phyloP scores from a whole-genome alignment of 2,888 invertebrate genomes.

The Ochropleura leucogaster region DNA sequence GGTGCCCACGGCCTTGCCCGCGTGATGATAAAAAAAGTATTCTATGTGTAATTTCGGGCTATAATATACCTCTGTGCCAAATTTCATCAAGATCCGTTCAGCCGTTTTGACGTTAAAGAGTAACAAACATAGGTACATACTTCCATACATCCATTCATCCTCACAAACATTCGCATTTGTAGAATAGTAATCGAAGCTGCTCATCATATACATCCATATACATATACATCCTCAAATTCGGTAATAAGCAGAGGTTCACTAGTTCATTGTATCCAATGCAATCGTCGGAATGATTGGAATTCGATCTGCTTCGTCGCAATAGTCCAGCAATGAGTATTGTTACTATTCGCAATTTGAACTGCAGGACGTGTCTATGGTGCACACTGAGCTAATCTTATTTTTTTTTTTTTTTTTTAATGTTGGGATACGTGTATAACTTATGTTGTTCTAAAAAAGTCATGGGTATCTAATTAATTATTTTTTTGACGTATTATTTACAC shows the following conservation, averaged over 20 bases:
- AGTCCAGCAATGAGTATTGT: slow-evolving; percentile 7
- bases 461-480: too few species aligned
- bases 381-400: background rate
- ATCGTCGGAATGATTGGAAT: slow-evolving; percentile 24
- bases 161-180: background rate
- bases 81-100: background rate
- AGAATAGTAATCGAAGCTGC: background rate
- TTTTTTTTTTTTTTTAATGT: too few species aligned
- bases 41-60: background rate
- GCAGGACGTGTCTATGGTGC: background rate
- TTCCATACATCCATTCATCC: background rate
- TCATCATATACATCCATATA: background rate
- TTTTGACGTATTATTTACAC: too few species aligned
- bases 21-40: too few species aligned
- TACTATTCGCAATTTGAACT: background rate
- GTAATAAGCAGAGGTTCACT: background rate
- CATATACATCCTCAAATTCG: background rate
- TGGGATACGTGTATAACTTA: background rate
- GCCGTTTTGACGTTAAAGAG: background rate
- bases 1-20: too few species aligned
- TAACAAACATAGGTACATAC: too few species aligned
- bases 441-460: background rate
- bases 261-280: slow-evolving; percentile 13
- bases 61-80: too few species aligned
- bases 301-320: slow-evolving; percentile 9